phyloP scores from a whole-genome alignment of 2,113 vertebrate genomes.

The Hemicordylus capensis region DNA sequence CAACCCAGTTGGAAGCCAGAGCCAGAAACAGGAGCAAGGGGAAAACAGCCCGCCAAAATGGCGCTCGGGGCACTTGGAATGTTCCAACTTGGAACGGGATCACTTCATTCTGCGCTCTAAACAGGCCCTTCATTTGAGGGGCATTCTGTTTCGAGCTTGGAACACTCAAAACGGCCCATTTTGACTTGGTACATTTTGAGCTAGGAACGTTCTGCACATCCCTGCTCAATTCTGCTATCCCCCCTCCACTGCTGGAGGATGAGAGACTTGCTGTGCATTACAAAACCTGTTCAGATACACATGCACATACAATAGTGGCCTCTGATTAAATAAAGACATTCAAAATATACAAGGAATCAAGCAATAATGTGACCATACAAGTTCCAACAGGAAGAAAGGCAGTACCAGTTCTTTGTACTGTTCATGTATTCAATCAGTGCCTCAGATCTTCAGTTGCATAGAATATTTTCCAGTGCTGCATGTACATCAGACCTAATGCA shows the following conservation, averaged over 20 bases:
- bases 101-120: no score
- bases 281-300: neutral
- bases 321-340: conserved; percentile 25
- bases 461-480: conserved; percentile 36
- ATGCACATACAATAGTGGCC: neutral
- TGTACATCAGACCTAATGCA: conserved; percentile 24
- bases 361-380: neutral
- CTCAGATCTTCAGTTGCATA: conserved; percentile 50
- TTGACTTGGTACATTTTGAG: no score
- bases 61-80: no score
- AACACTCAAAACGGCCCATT: no score
- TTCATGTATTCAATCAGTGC: neutral
- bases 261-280: conserved; percentile 3
- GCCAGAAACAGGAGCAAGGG: no score
- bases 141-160: no score
- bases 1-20: no score
- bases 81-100: no score
- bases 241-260: neutral
- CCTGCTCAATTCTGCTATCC: no score
- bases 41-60: no score
- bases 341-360: neutral
- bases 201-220: no score
- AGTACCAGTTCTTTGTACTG: neutral
- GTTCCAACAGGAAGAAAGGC: conserved; percentile 31
- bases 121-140: no score